Conservation (phyloP, 2,113 vertebrate species). For the Corythaeola cristata region DNA sequence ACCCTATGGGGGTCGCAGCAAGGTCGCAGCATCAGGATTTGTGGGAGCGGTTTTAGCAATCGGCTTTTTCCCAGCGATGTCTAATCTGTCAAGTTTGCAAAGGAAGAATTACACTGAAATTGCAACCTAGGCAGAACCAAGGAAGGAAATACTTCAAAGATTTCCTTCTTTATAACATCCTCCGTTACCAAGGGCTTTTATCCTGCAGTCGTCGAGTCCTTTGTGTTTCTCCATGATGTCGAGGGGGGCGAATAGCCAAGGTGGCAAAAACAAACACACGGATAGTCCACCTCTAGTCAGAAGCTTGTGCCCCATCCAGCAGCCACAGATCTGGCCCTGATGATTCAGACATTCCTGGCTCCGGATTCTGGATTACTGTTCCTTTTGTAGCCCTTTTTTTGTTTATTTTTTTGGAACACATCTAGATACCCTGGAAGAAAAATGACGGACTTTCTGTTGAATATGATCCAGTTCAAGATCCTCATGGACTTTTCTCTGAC, state of each 20-base stretch:
- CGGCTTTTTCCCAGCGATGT: not conserved
- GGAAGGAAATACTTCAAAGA: slow-evolving; percentile 58
- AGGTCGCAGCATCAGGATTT: not conserved
- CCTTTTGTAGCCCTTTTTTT: not conserved
- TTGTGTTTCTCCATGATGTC: not conserved
- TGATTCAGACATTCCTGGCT: not conserved
- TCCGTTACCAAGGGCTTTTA: not conserved
- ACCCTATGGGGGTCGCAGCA: fast-evolving
- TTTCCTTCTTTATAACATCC: slow-evolving; percentile 44
- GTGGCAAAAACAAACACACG: not conserved
- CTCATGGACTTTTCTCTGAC: not conserved
- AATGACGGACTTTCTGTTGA: not conserved
- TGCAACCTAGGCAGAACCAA: slow-evolving; percentile 30
- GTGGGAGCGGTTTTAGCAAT: not conserved
- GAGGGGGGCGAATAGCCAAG: not conserved
- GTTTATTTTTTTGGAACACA: not conserved
- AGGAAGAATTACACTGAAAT: not conserved
- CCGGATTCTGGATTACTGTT: not conserved
- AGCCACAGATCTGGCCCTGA: not conserved
- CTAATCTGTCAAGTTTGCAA: slow-evolving; percentile 8
- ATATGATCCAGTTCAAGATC: not conserved
- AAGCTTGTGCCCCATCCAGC: not conserved
- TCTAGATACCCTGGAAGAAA: not conserved
- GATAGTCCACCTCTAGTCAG: not conserved
- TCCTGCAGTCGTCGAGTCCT: not conserved